Conservation (phyloP, 2,113 vertebrate genomes). For the human (Homo sapiens) region DNA sequence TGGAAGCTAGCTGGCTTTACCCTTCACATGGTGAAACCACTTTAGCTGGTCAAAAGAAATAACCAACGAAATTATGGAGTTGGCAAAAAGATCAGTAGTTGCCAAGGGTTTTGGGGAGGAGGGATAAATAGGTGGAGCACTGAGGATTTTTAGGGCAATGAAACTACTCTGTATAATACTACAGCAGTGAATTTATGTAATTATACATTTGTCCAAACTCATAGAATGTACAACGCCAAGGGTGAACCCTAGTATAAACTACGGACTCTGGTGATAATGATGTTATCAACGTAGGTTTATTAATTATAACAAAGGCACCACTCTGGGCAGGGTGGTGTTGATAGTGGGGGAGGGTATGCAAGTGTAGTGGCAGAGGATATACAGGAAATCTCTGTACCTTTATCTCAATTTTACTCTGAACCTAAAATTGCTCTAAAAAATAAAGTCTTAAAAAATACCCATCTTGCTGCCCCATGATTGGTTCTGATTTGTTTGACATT, state of each 20-base stretch:
- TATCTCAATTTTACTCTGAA: background rate
- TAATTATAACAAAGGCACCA: too few relatives aligned
- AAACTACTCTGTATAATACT: background rate
- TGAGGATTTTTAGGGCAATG: too few relatives aligned
- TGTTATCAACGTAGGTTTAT: background rate
- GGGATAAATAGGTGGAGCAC: background rate
- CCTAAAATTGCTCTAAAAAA: background rate
- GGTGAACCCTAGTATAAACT: background rate
- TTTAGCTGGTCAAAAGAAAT: background rate
- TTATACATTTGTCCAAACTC: background rate
- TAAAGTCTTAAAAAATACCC: background rate
- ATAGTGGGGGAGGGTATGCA: background rate
- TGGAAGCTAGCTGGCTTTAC: background rate
- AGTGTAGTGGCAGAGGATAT: background rate
- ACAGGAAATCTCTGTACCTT: background rate
- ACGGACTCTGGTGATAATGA: background rate
- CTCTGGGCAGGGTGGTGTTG: background rate
- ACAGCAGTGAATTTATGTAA: too few relatives aligned
- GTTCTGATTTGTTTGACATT: background rate
- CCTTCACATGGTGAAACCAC: background rate
- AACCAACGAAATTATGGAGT: background rate
- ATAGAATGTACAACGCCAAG: background rate
- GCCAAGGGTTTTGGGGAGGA: fast-evolving
- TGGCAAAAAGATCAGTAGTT: background rate
- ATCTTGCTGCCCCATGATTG: background rate